These are phyloP conservation scores for Diaprepes abbreviatus DNA, from an alignment of 2,888 invertebrate species.

Conservation along the genomic window DNA sequence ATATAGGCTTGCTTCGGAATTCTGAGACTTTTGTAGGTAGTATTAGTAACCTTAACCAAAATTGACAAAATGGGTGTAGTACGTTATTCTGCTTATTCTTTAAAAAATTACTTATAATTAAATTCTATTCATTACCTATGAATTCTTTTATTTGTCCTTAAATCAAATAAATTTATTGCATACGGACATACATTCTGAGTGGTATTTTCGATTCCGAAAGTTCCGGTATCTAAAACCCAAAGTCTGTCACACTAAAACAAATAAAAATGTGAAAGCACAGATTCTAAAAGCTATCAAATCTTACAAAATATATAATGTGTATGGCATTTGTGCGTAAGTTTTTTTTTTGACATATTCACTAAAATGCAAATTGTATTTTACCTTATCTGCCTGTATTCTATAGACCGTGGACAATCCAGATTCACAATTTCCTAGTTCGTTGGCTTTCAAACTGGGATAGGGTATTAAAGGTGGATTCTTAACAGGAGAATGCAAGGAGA, in stretches of 20 bases:
- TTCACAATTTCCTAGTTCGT: conserved; percentile 82
- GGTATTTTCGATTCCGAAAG: conserved; percentile 82
- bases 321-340: too few relatives aligned
- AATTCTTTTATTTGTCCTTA: conserved; percentile 79
- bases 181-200: conserved; percentile 86
- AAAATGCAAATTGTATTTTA: too few relatives aligned
- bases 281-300: too few relatives aligned
- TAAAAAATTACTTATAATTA: too few relatives aligned
- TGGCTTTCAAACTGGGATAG: conserved; percentile 83
- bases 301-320: too few relatives aligned
- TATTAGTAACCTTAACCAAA: too few relatives aligned
- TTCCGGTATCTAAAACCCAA: conserved; percentile 88
- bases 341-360: too few relatives aligned
- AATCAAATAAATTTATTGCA: conserved; percentile 82
- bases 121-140: not conserved
- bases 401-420: conserved; percentile 83
- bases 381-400: conserved; percentile 81
- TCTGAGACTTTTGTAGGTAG: too few relatives aligned
- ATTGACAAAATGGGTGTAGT: too few relatives aligned
- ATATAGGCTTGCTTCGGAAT: too few relatives aligned
- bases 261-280: not conserved
- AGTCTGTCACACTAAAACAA: conserved; percentile 69
- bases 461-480: conserved; percentile 84
- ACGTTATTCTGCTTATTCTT: too few relatives aligned
- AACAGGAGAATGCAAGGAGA: conserved; percentile 74